Evolutionary conservation across 2,797 vertebrate genomes (phyloP).

Genomic region (Valencia hispanica): DNA sequence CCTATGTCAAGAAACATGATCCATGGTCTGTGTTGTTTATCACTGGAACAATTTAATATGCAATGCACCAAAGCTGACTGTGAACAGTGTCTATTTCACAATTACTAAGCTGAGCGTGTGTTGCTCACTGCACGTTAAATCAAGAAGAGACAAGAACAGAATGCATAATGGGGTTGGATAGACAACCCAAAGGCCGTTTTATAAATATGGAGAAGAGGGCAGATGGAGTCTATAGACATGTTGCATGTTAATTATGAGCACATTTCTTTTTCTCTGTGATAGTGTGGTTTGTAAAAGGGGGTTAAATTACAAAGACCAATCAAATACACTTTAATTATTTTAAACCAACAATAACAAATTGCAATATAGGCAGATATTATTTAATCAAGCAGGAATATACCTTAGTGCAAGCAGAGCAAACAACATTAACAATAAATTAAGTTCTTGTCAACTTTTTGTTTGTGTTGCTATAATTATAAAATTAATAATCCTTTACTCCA

Average conservation of each 20-base stretch:
- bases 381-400: not conserved
- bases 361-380: not conserved
- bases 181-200: conserved; percentile 30
- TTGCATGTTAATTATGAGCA: conserved; percentile 40
- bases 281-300: not conserved
- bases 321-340: not conserved
- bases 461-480: not conserved
- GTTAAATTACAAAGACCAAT: not conserved
- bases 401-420: not conserved
- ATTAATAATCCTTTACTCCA: not conserved
- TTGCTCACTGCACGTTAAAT: conserved; percentile 27
- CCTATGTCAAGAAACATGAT: not conserved
- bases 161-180: not conserved
- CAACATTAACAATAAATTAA: not conserved
- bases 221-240: conserved; percentile 48
- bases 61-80: not conserved
- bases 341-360: not conserved
- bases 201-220: conserved; percentile 57
- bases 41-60: conserved; percentile 18
- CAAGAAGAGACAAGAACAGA: conserved; percentile 11
- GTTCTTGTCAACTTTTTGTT: not conserved
- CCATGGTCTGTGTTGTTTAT: not conserved
- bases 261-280: not conserved
- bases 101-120: not conserved
- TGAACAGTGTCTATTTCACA: conserved; percentile 36